Base-by-base conservation (phyloP, 2,797 vertebrate genomes). In the Diplodus sargus region DNA sequence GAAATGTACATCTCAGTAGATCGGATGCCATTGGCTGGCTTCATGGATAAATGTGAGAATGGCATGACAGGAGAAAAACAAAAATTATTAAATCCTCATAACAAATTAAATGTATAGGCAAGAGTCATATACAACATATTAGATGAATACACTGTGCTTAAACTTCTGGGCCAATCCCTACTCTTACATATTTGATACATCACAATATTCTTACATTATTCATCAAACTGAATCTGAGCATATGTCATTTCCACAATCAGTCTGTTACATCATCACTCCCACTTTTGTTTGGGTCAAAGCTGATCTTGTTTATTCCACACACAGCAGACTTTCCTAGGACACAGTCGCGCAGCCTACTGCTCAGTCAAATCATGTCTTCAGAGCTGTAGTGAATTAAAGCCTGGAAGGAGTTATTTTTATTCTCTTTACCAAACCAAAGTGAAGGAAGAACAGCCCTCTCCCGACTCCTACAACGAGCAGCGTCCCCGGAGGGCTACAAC, bases 331-430 rank as follows among this genome's bases (percentile, higher is more conserved):
- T 89, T 66, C 78, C 87, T 73, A 68, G 76, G 86, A 75, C 86
- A 6, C 45, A 71, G 63, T 82, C 70, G 68, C 69, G 79, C 76
- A 39, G 39, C 39, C 39, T 39, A 69, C 68, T 45, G 59, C 70
- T 87, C 61, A 61, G 87, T 84, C 82, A 89, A 85, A 81, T 83
- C 74, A 15, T 58, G 59, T 79, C 90, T 89, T 90, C 79, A 79
- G 82, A 85, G 85, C 81, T 88, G 87, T 71, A 81, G 74, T 88
- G 84, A 90, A 92, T 84, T 82, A 91, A 90, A 88, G 80, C 81
- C 70, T 79, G 58, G 79, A 81, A 91, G 69, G 71, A 90, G 90
- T 87, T 92, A 90, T 92, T 90, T 92, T 89, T 89, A 87, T 91
- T 90, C 87, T 84, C 83, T 84, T 86, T 87, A 90, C 84, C 75